Base-by-base conservation (phyloP, 2,888 invertebrate species). In the Platynereis dumerilii region DNA sequence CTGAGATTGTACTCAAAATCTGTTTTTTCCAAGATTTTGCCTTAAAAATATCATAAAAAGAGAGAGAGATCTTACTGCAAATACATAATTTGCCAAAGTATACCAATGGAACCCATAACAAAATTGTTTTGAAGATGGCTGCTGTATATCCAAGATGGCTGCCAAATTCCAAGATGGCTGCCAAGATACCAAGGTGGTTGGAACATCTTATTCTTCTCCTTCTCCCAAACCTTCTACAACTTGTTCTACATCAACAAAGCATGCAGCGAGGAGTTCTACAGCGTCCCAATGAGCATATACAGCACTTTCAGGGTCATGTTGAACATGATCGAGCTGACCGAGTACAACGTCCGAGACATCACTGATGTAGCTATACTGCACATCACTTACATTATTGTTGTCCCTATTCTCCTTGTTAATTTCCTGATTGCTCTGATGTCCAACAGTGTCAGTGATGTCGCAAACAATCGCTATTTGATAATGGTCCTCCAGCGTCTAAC, bases 361-460 rank as follows among this genome's bases (percentile, higher is more conserved):
- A 48, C 52, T 1, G 55, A 64, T 57, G 39, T 67, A 10, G 60
- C 60, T 52, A 56, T 64, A 39, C 39, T 67, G 15, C 67, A 67
- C 42, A 53, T 52, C n/a, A 58, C 60, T 57, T 67, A 60, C 39
- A 54, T 67, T 45, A 64, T 67, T 39, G 58, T 60, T 24, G 64
- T 64, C 44, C 56, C 64, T 20, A 60, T 67, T 44, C 58, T 67
- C 12, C 53, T 64, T 15, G 64, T 67, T 17, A 67, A 64, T 56
- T 67, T 67, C 29, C 67, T 67, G 28, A 60, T 67, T 24, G 67
- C 67, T 24, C 57, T 67, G 42, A 60, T 67, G 64, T 59, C 59
- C 26, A 65, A 67, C 54, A 60, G 57, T 17, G 64, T 67, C 17
- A 39, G 56, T 15, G 64, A 64, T 2, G 60, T 65, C 34, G 60